These are phyloP conservation scores for Xylocopa sonorina DNA, from an alignment of 1,140 invertebrate genomes.

Conservation along the genomic window DNA sequence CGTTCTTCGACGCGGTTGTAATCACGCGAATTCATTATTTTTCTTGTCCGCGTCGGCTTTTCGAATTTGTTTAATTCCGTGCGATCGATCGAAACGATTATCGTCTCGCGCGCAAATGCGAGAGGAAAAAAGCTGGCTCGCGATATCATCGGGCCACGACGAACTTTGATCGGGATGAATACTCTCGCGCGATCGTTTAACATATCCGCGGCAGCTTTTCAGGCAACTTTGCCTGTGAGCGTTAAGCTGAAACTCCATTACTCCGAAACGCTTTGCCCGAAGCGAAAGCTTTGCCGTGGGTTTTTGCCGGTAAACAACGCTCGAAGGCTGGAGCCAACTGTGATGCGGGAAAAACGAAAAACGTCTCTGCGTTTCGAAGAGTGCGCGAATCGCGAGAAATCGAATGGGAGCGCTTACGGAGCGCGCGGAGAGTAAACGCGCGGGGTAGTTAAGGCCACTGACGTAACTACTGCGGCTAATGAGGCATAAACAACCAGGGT, in stretches of 20 bases:
- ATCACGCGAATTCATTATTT: conserved; percentile 54
- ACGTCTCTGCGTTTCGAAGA: too few species aligned
- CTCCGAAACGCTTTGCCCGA: conserved; percentile 37
- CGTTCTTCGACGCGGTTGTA: background rate
- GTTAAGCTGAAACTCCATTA: conserved; percentile 62
- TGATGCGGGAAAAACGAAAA: background rate
- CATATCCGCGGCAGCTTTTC: conserved; percentile 47
- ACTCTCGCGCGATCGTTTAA: conserved; percentile 25
- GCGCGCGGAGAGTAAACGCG: conserved; percentile 60
- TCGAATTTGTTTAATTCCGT: conserved; percentile 9
- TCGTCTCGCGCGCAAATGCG: conserved; percentile 36
- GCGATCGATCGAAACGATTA: background rate
- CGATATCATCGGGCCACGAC: background rate
- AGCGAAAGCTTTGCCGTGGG: conserved; percentile 36
- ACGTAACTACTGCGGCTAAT: conserved; percentile 74
- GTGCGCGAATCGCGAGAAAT: too few species aligned
- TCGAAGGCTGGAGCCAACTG: conserved; percentile 30
- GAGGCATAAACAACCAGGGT: conserved; percentile 74
- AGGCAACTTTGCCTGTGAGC: conserved; percentile 26
- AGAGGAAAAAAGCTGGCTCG: background rate
- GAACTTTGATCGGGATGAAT: conserved; percentile 15
- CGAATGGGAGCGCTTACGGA: conserved; percentile 48
- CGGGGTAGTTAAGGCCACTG: conserved; percentile 72
- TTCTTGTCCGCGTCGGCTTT: conserved; percentile 8
- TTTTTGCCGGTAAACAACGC: conserved; percentile 46